Percentiles rank a stretch among this genome's conserved stretches.
phyloP scores from a whole-genome alignment of 2,113 vertebrate species.

The Tenebrosternarchus preto region DNA sequence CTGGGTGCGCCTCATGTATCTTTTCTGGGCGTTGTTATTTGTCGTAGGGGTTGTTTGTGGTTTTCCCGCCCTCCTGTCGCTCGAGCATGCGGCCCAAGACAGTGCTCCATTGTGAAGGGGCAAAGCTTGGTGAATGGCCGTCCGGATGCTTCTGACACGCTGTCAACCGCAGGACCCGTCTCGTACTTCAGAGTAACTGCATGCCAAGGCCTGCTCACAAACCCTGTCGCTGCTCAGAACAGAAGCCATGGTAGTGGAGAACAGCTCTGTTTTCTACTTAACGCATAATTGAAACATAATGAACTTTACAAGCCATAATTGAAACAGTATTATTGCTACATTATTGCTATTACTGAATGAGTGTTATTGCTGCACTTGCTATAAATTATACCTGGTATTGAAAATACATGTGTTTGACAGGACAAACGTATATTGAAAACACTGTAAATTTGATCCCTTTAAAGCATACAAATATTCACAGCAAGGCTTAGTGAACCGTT shows the following conservation, averaged over 20 bases:
- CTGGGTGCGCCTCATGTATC: neutral
- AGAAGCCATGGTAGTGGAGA: neutral
- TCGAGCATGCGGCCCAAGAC: conserved; percentile 25
- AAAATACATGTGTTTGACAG: too few species aligned
- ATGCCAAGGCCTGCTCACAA: neutral
- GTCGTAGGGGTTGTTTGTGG: conserved; percentile 2
- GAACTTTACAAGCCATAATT: too few species aligned
- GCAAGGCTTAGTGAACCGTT: too few species aligned
- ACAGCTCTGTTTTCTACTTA: neutral
- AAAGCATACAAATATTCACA: too few species aligned
- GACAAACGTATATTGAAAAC: too few species aligned
- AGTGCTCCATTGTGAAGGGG: conserved; percentile 48
- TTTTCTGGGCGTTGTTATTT: neutral
- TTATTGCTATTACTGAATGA: too few species aligned
- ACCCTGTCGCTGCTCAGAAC: neutral
- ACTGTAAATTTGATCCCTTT: too few species aligned
- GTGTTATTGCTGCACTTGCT: too few species aligned
- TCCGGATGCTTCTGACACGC: conserved; percentile 46
- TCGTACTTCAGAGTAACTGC: conserved; percentile 12
- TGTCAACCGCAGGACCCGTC: conserved; percentile 42
- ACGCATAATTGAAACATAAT: too few species aligned
- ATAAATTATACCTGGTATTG: too few species aligned
- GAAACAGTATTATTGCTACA: too few species aligned
- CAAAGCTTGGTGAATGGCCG: conserved; percentile 36
- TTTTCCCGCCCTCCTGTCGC: conserved; percentile 14